Percentiles rank a stretch among this genome's conserved stretches.
Conservation (phyloP, 2,797 vertebrate species). For the Orientallactaga sibirica region DNA sequence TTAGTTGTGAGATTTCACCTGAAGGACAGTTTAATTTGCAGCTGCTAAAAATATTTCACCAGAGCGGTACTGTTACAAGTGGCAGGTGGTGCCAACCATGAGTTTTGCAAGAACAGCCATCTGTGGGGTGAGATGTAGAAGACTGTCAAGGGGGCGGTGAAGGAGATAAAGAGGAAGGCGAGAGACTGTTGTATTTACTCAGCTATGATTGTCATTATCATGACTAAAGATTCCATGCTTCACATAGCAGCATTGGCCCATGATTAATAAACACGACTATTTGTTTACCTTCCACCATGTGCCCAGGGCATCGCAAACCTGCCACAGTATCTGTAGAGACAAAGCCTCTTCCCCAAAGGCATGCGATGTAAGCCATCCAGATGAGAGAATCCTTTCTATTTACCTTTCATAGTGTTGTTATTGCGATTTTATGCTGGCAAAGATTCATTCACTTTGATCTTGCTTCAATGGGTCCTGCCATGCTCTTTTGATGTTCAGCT, state of each 20-base stretch:
- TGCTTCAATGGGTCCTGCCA: slow-evolving; percentile 83
- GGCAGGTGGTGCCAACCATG: slow-evolving; percentile 81
- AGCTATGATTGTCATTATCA: slow-evolving; percentile 76
- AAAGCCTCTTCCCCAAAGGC: slow-evolving; percentile 66
- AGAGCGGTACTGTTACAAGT: slow-evolving; percentile 82
- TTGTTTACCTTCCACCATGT: slow-evolving; percentile 63
- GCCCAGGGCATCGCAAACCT: slow-evolving; percentile 43
- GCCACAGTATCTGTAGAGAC: slow-evolving; percentile 66
- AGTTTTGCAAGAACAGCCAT: slow-evolving; percentile 79
- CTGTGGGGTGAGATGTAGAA: slow-evolving; percentile 76
- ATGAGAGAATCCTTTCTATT: slow-evolving; percentile 84
- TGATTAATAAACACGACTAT: slow-evolving; percentile 73
- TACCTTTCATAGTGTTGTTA: slow-evolving; percentile 85
- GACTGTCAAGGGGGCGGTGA: slow-evolving; percentile 75
- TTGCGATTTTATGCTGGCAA: slow-evolving; percentile 75
- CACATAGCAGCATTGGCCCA: slow-evolving; percentile 80
- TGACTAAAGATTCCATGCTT: slow-evolving; percentile 84
- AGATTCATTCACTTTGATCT: slow-evolving; percentile 86
- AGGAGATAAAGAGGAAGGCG: slow-evolving; percentile 74
- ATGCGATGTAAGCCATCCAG: slow-evolving; percentile 40
- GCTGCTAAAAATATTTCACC: slow-evolving; percentile 86
- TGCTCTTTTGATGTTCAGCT: slow-evolving; percentile 86
- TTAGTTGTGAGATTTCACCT: slow-evolving; percentile 86
- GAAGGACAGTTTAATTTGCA: slow-evolving; percentile 89
- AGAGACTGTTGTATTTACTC: slow-evolving; percentile 57